Percentiles rank a stretch among this genome's conserved stretches.
Conservation (phyloP, 2,797 vertebrate genomes). For the Vespertilio murinus region DNA sequence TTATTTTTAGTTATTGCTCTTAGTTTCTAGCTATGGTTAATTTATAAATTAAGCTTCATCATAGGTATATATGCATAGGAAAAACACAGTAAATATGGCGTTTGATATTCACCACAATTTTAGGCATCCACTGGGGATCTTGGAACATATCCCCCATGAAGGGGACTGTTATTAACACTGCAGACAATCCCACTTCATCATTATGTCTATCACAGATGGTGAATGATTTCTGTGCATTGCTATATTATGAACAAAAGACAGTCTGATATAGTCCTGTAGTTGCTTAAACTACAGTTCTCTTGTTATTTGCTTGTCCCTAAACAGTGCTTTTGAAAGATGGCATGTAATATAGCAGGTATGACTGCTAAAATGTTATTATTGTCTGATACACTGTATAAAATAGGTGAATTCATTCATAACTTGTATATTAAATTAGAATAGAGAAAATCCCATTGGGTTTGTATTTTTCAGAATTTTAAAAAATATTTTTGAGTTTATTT, state of each 20-base stretch:
- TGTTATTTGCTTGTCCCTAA: not conserved
- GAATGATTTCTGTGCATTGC: not conserved
- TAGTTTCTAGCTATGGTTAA: not conserved
- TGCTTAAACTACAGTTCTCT: not conserved
- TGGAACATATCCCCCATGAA: not conserved
- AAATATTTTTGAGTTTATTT: not conserved
- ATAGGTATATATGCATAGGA: not conserved
- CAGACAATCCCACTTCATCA: not conserved
- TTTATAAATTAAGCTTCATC: not conserved
- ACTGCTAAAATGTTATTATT: not conserved
- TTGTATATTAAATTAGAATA: slow-evolving; percentile 16
- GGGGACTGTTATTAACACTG: not conserved
- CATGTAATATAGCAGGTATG: not conserved
- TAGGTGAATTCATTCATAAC: not conserved
- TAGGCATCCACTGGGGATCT: not conserved
- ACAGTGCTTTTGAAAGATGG: not conserved
- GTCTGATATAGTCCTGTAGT: not conserved
- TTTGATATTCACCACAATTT: not conserved
- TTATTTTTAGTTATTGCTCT: not conserved
- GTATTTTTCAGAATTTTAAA: not conserved
- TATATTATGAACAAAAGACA: not conserved
- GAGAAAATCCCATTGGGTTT: not conserved
- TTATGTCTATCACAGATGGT: not conserved
- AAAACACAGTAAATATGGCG: not conserved
- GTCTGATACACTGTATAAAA: not conserved